Evolutionary conservation across 92 coral and sea anemone species (phyloP).

Genomic region (Ricordea florida): DNA sequence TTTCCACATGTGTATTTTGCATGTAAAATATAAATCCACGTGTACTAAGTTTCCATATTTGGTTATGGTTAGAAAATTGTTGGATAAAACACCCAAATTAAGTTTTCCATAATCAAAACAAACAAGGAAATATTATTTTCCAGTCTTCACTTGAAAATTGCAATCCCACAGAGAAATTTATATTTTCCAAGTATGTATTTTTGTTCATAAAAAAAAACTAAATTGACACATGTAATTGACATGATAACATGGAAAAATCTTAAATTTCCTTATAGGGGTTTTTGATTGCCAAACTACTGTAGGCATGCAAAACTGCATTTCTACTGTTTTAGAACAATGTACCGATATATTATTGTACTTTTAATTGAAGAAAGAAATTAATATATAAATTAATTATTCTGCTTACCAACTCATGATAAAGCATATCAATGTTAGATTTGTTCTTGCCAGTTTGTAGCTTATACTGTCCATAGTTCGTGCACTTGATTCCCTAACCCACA

Average conservation of each 20-base stretch:
- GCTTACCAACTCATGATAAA: background rate
- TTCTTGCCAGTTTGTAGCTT: constrained; percentile 24
- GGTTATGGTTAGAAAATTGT: constrained; percentile 12
- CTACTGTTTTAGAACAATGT: background rate
- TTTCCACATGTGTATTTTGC: constrained; percentile 9
- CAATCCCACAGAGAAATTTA: background rate
- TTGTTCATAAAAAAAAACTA: background rate
- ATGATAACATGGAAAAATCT: background rate
- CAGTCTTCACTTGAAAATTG: background rate
- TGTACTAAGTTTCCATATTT: background rate
- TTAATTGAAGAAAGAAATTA: background rate
- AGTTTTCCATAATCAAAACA: constrained; percentile 8
- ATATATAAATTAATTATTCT: background rate
- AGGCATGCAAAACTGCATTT: background rate
- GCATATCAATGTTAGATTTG: constrained; percentile 9
- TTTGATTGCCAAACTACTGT: no score
- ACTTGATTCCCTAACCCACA: constrained; percentile 29
- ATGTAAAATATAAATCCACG: constrained; percentile 9
- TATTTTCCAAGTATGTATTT: background rate
- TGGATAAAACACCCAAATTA: background rate
- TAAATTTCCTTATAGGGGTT: background rate
- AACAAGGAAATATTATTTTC: background rate
- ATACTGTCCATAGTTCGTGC: constrained; percentile 19
- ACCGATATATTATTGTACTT: background rate
- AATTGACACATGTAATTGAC: background rate